phyloP scores from a whole-genome alignment of 2,797 vertebrate genomes.

The Ambastaia sidthimunki region DNA sequence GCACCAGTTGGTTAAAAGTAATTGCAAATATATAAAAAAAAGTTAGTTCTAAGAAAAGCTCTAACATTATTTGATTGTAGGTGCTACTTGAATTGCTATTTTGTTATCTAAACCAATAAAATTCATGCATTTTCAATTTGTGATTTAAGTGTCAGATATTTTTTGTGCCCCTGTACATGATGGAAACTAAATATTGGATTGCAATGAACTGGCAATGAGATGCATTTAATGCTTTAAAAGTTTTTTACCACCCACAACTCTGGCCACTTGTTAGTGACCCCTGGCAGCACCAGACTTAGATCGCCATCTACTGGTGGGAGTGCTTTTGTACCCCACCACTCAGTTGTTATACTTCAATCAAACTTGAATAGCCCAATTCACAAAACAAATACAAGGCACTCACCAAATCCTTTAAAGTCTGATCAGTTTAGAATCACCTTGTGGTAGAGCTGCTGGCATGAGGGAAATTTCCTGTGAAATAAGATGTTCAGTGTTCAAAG shows the following conservation, averaged over 20 bases:
- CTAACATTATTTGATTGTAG: background rate
- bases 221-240: background rate
- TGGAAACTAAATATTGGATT: background rate
- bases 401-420: background rate
- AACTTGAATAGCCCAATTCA: background rate
- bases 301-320: constrained; percentile 79
- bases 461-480: constrained; percentile 4
- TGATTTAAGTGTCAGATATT: background rate
- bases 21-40: background rate
- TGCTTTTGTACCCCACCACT: constrained; percentile 26
- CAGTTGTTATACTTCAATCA: background rate
- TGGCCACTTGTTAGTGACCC: constrained; percentile 37
- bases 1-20: background rate
- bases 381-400: constrained; percentile 3
- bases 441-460: background rate
- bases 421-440: background rate
- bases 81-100: background rate
- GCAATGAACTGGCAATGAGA: background rate
- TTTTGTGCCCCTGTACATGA: background rate
- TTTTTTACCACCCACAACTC: background rate
- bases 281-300: constrained; percentile 67
- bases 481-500: background rate
- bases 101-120: background rate
- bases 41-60: background rate
- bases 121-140: background rate